These are phyloP conservation scores for Pachyuromys duprasi DNA, from an alignment of 2,797 vertebrate genomes.

Conservation along the genomic window DNA sequence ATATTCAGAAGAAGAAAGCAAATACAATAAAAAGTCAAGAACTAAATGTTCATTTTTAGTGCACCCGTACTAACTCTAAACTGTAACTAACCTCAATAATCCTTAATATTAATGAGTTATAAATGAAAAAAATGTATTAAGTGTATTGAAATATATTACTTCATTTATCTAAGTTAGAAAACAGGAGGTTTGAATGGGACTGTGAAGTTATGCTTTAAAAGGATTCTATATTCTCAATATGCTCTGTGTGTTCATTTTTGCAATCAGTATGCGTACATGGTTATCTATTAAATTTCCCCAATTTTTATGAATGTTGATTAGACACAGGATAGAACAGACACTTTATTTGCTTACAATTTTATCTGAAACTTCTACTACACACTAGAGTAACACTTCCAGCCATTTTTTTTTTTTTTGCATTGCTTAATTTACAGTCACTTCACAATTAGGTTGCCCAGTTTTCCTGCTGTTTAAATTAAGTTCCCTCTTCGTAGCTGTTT, in stretches of 20 bases:
- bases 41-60: slow-evolving; percentile 17
- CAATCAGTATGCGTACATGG: neutral
- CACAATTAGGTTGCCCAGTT: neutral
- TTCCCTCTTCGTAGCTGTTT: neutral
- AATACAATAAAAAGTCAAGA: neutral
- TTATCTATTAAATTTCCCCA: neutral
- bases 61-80: neutral
- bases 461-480: neutral
- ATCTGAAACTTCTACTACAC: neutral
- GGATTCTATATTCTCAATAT: neutral
- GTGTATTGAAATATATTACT: neutral
- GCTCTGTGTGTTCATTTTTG: neutral
- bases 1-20: slow-evolving; percentile 32
- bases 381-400: neutral
- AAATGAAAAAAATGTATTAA: neutral
- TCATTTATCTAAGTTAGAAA: neutral
- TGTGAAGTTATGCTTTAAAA: neutral
- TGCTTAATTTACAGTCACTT: neutral
- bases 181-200: neutral
- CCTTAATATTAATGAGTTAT: neutral
- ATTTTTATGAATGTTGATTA: neutral
- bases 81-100: neutral
- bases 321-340: slow-evolving; percentile 9
- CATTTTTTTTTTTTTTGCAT: neutral
- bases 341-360: neutral